Percentiles rank a stretch among this genome's conserved stretches.
These are phyloP conservation scores for Myopa tessellatipennis DNA, from an alignment of 2,888 invertebrate genomes.

Conservation along the genomic window DNA sequence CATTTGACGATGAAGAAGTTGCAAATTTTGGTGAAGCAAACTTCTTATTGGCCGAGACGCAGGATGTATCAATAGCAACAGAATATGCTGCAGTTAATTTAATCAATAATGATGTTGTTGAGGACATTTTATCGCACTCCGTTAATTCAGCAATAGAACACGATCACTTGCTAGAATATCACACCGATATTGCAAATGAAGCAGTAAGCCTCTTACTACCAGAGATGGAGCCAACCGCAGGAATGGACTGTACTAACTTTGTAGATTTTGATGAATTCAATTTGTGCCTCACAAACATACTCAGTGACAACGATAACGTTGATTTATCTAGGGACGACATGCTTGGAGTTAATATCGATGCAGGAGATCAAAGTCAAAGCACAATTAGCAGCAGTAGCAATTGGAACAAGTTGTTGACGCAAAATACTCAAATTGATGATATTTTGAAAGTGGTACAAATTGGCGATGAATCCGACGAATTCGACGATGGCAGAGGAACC, in stretches of 20 bases:
- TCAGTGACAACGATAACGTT: conserved; percentile 57
- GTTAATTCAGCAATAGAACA: conserved; percentile 40
- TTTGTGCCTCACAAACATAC: conserved; percentile 60
- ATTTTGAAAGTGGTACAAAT: conserved; percentile 58
- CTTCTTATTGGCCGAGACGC: conserved; percentile 63
- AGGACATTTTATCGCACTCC: conserved; percentile 30
- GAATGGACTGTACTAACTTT: conserved; percentile 57
- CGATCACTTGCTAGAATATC: conserved; percentile 53
- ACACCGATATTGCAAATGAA: conserved; percentile 51
- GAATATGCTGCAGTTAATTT: conserved; percentile 36
- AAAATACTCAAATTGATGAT: conserved; percentile 47
- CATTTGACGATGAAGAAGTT: conserved; percentile 53
- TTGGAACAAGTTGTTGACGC: conserved; percentile 34
- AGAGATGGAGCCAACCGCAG: conserved; percentile 54
- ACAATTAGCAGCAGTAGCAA: background rate
- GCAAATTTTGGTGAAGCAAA: conserved; percentile 39
- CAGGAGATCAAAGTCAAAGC: conserved; percentile 41
- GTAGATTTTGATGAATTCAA: conserved; percentile 64
- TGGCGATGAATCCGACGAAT: conserved; percentile 53
- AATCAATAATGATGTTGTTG: conserved; percentile 40
- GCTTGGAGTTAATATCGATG: conserved; percentile 33
- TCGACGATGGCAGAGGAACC: conserved; percentile 25
- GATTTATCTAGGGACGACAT: conserved; percentile 44
- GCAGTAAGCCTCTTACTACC: conserved; percentile 57
- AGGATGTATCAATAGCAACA: conserved; percentile 46